Evolutionary conservation across 2,888 invertebrate genomes (phyloP), one percentile per base, ranked within the genome.

Genomic region (Microchrysa polita): DNA sequence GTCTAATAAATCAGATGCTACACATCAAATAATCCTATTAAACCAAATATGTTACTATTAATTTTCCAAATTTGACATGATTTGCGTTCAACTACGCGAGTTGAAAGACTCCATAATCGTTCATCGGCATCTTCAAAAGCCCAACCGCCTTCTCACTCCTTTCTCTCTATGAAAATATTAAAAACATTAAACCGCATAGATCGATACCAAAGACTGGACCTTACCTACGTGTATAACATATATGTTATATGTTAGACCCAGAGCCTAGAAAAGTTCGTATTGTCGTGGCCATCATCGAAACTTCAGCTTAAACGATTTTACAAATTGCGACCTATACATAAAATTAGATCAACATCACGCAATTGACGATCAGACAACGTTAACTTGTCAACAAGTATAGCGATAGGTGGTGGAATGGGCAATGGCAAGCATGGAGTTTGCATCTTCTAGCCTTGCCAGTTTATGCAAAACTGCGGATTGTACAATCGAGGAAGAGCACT

Each of bases 261-360:
- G 9, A 12, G n/a, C 65, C 16, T 23, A 48, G 22, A 48, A 16
- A 10, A 65, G 44, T 48, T 48, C 65, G 27, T 18, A 65, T 65
- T 65, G 65, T 65, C 65, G 48, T 44, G 18, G 44, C 20, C 65
- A 48, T 48, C 65, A 22, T 48, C 65, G 22, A 44, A 27, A 22
- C 20, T 20, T n/a, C n/a, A 67, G 27, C 20, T 40, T 57, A 69
- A 69, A 69, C 40, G 57, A 55, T 69, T 57, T 55, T 69, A 69
- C 69, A 69, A 69, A 69, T 69, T 69, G 57, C 69, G 16, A 57
- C 18, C 40, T 40, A 69, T 69, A 69, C 57, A 57, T 55, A 55
- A 69, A 69, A 69, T 69, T 69, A 55, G 69, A 69, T 69, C 69
- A 69, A 69, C 69, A 69, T 69, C 69, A 69, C 69, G 69, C 69